phyloP scores from a whole-genome alignment of 2,113 vertebrate species.

The Copsychus sechellarum region DNA sequence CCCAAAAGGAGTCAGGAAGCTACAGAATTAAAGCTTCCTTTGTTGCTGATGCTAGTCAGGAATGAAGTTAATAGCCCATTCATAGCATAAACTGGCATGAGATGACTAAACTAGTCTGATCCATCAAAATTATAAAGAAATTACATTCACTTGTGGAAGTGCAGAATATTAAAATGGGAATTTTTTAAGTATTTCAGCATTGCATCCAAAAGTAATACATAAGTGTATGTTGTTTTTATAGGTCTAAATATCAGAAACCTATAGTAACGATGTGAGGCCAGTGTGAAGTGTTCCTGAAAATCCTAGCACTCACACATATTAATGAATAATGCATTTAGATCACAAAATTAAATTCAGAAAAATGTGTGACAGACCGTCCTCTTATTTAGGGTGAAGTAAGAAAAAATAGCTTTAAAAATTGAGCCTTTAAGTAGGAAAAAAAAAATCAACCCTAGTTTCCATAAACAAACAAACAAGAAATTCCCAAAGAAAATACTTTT shows the following conservation, averaged over 20 bases:
- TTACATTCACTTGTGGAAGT: not conserved
- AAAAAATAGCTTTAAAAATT: not conserved
- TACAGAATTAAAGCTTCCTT: not conserved
- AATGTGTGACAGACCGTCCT: not conserved
- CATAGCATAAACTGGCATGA: not conserved
- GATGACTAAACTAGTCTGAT: not conserved
- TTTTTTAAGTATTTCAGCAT: not conserved
- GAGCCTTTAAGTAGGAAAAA: not conserved
- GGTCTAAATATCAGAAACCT: not conserved
- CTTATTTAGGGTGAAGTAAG: not conserved
- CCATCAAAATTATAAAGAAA: not conserved
- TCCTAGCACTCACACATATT: not conserved
- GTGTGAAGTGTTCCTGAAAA: not conserved
- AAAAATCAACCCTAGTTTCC: not conserved
- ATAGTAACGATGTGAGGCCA: not conserved
- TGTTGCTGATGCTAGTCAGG: not conserved
- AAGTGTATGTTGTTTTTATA: not conserved
- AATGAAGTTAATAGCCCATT: not conserved
- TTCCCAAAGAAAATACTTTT: rapidly evolving
- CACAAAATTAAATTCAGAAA: not conserved
- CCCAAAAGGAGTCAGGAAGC: not conserved
- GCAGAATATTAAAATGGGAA: not conserved
- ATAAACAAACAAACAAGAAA: not conserved
- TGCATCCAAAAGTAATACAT: not conserved
- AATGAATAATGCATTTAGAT: not conserved